phyloP scores from a whole-genome alignment of 2,797 vertebrate genomes.

The Gobionotothen gibberifrons region DNA sequence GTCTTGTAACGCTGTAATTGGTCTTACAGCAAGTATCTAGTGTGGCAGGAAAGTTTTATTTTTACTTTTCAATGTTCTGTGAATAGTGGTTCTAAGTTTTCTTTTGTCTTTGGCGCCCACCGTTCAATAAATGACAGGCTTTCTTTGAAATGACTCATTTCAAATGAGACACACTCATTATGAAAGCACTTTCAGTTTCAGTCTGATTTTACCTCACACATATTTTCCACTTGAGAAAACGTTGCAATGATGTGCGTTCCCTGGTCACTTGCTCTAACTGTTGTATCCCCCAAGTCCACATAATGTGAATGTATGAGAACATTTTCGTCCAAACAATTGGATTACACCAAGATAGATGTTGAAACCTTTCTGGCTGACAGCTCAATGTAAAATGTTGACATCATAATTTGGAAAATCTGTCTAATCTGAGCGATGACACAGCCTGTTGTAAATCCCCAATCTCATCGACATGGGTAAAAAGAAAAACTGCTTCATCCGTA shows the following conservation, averaged over 20 bases:
- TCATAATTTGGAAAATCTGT: slow-evolving; percentile 13
- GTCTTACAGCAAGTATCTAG: neutral
- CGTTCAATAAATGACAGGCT: neutral
- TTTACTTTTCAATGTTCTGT: neutral
- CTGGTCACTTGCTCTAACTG: neutral
- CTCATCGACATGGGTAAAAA: too few species aligned
- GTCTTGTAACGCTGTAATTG: neutral
- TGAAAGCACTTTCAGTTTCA: neutral
- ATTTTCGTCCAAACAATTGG: neutral
- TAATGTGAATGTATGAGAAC: neutral
- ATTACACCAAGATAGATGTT: neutral
- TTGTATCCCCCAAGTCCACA: too few species aligned
- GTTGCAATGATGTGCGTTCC: neutral
- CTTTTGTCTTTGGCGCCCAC: neutral
- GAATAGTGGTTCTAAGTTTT: neutral
- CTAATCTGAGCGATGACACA: neutral
- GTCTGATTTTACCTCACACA: neutral
- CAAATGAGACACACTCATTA: neutral
- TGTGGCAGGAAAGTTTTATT: neutral
- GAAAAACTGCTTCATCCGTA: slow-evolving; percentile 16
- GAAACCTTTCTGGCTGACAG: neutral
- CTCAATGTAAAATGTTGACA: slow-evolving; percentile 12
- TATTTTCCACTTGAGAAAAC: neutral
- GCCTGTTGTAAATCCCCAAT: slow-evolving; percentile 13
- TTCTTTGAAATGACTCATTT: too few species aligned